Evolutionary conservation across 2,888 invertebrate species (phyloP), one percentile per base, ranked within the genome.

Genomic region (Clanis bilineata): DNA sequence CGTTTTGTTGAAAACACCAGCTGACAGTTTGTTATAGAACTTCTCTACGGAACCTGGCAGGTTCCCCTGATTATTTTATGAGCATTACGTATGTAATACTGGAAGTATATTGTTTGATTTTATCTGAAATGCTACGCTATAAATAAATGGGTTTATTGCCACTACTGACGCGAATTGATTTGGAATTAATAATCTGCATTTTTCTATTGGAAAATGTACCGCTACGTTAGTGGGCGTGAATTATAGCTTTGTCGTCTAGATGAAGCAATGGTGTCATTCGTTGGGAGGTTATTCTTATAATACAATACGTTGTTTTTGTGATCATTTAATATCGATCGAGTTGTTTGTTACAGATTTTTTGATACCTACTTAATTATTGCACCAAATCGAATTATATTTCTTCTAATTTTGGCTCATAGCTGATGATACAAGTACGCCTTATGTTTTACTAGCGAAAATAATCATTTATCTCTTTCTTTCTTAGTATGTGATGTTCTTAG

Each of bases 211-310:
- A 43, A 38, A 63, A 51, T 41, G 59, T 60, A 65, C 71, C 67
- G 71, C 70, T 73, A 71, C 62, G 66, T 57, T 7, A 9, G 63
- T 67, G 59, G 66, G 71, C 57, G 72, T 65, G 65, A 65, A 66
- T 62, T 69, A 65, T 65, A 61, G 64, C 47, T 51, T 23, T 61
- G 63, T 56, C 62, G 23, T 58, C 56, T 64, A 47, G 58, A 25
- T 55, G 63, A 65, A 55, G 60, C 43, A 56, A 21, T 18, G 41
- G 21, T 38, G 23, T 23, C 21, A 44, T 51, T 18, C 9, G 15
- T 18, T 51, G 15, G 9, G 15, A 23, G 23, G 4, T 23, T 22
- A 23, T 21, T 44, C 12, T 44, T 21, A 23, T 21, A 44, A 44
- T 44, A 44, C 44, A 41, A 41, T 41, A 41, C 12, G 12, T 6